Conservation (phyloP, 2,888 invertebrate genomes). For the Harpalus rubripes region DNA sequence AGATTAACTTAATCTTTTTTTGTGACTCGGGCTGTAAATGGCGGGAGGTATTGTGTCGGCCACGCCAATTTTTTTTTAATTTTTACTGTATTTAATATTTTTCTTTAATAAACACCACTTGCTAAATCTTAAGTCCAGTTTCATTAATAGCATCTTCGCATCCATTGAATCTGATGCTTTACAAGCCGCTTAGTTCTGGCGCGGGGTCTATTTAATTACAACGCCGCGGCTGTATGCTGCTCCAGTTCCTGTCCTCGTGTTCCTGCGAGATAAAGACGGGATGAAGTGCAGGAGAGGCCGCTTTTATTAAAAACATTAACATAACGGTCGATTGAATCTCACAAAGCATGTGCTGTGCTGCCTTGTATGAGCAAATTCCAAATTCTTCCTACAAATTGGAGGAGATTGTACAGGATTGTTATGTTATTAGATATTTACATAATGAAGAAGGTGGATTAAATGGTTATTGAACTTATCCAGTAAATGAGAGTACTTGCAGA, state of each 20-base stretch:
- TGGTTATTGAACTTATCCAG: too few relatives aligned
- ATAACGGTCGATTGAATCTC: slow-evolving; percentile 44
- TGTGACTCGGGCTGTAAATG: too few relatives aligned
- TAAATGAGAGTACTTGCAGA: too few relatives aligned
- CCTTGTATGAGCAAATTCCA: not conserved
- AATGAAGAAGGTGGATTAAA: too few relatives aligned
- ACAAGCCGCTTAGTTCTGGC: not conserved
- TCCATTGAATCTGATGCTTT: not conserved
- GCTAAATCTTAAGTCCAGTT: not conserved
- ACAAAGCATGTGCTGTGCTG: slow-evolving; percentile 38
- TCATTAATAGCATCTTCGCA: not conserved
- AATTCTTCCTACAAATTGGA: not conserved
- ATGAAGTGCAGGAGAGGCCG: slow-evolving; percentile 26
- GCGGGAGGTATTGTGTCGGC: too few relatives aligned
- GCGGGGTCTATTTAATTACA: not conserved
- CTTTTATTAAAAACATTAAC: slow-evolving; percentile 48
- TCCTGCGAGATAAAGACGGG: slow-evolving; percentile 28
- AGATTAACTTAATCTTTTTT: too few relatives aligned
- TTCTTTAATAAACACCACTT: too few relatives aligned
- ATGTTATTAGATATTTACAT: not conserved
- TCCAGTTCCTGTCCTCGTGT: not conserved
- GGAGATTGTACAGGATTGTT: not conserved
- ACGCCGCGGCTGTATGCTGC: not conserved
- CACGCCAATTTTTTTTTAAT: too few relatives aligned
- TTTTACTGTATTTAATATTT: too few relatives aligned